A percentile compares a stretch with the other conserved stretches of the same genome.
These are phyloP conservation scores for Herpetotheres cachinnans DNA, from an alignment of 2,113 vertebrate species.

Conservation along the genomic window DNA sequence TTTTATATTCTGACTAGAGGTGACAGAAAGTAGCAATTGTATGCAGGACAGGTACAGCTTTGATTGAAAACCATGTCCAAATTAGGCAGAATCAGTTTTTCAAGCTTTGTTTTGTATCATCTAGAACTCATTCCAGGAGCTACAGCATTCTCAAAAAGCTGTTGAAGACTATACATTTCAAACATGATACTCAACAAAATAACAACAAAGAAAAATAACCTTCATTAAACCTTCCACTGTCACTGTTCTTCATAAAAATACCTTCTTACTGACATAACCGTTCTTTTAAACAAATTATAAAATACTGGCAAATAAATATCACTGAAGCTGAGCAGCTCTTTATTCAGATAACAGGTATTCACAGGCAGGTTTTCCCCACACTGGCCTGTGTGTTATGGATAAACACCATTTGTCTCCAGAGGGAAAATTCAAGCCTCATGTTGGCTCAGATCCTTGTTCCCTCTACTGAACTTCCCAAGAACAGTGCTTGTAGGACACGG, in stretches of 20 bases:
- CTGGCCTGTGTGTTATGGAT: not conserved
- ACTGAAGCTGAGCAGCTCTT: not conserved
- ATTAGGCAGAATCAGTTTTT: not conserved
- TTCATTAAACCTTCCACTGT: not conserved
- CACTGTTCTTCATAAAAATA: not conserved
- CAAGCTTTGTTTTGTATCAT: not conserved
- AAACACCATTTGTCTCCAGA: not conserved
- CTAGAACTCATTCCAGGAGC: not conserved
- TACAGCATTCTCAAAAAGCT: not conserved
- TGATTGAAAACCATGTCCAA: not conserved
- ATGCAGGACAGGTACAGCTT: not conserved
- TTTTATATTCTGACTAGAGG: not conserved
- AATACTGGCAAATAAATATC: not conserved
- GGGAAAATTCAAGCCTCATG: not conserved
- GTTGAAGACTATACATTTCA: not conserved
- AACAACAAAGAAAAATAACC: not conserved
- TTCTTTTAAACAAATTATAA: not conserved
- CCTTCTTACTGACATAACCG: not conserved
- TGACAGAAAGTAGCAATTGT: not conserved
- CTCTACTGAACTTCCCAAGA: not conserved
- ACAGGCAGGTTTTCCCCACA: not conserved
- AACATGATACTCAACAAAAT: not conserved
- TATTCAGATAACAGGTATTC: not conserved
- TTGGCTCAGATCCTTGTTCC: not conserved
- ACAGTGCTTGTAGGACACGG: fast-evolving